phyloP scores from a whole-genome alignment of 2,113 vertebrate species.

The Coregonus clupeaformis region DNA sequence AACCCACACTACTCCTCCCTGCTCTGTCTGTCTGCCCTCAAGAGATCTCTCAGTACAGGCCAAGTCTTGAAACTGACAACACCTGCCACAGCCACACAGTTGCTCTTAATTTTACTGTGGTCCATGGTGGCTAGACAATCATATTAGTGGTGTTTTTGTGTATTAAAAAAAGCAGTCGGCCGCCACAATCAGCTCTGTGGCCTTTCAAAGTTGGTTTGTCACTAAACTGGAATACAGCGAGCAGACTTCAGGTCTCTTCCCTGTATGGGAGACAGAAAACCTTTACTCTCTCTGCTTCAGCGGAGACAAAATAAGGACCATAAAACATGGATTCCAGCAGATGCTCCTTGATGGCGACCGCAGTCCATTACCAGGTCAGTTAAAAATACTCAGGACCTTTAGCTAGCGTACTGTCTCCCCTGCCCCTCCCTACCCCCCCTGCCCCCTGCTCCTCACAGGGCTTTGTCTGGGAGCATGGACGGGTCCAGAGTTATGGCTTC shows the following conservation, averaged over 20 bases:
- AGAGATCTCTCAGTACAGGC: no score
- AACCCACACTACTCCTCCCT: no score
- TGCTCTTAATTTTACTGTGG: neutral
- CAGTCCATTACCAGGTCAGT: slow-evolving; percentile 64
- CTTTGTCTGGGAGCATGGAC: slow-evolving; percentile 47
- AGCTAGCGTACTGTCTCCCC: slow-evolving; percentile 32
- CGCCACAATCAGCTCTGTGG: slow-evolving; percentile 21
- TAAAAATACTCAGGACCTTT: slow-evolving; percentile 47
- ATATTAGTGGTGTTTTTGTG: neutral
- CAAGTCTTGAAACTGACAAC: no score
- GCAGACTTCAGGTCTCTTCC: slow-evolving; percentile 35
- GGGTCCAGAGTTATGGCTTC: slow-evolving; percentile 54
- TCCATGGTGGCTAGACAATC: neutral
- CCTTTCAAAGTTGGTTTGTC: slow-evolving; percentile 18
- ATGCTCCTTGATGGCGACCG: slow-evolving; percentile 56
- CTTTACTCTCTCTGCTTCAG: slow-evolving; percentile 34
- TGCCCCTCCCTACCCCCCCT: slow-evolving; percentile 23
- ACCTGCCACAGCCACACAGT: no score
- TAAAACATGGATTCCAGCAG: slow-evolving; percentile 66
- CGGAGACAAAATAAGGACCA: slow-evolving; percentile 49
- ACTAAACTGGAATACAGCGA: slow-evolving; percentile 19
- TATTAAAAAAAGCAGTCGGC: neutral
- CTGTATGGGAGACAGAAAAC: slow-evolving; percentile 4
- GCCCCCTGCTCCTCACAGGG: slow-evolving; percentile 29
- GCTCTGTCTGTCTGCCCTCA: no score